Conservation (phyloP, 2,797 vertebrate genomes). For the Lepilemur ruficaudatus region DNA sequence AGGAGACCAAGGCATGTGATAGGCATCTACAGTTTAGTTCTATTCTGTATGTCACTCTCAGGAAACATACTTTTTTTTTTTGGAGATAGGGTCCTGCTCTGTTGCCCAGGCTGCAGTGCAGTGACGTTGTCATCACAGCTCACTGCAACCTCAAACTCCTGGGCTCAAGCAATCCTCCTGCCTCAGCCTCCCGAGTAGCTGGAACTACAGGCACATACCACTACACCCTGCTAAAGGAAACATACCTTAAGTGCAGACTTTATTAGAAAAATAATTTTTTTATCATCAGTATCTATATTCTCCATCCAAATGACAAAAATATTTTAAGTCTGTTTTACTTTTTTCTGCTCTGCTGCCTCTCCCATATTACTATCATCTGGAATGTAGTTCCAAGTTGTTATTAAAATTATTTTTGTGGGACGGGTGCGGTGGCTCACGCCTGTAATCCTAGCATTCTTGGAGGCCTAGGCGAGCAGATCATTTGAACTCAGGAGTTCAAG, state of each 20-base stretch:
- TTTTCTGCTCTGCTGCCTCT: background rate
- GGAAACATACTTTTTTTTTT: background rate
- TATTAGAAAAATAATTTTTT: background rate
- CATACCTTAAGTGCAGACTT: background rate
- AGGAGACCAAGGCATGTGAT: background rate
- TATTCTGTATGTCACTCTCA: background rate
- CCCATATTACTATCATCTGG: background rate
- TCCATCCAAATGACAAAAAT: background rate
- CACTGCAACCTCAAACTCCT: background rate
- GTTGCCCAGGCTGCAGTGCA: background rate
- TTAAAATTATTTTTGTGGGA: background rate
- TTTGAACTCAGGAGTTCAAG: too few species aligned
- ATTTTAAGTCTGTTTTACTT: background rate
- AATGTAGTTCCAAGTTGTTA: background rate
- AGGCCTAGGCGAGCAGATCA: too few species aligned
- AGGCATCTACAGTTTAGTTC: background rate
- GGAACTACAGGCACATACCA: background rate
- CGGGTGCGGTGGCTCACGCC: too few species aligned
- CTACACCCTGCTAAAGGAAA: background rate
- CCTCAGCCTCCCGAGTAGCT: background rate
- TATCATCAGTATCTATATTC: background rate
- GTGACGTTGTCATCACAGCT: background rate
- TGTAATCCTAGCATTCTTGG: too few species aligned
- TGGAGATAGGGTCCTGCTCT: background rate
- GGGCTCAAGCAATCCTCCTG: background rate